phyloP scores from a whole-genome alignment of 2,888 invertebrate genomes.

The Ypsolopha scabrella region DNA sequence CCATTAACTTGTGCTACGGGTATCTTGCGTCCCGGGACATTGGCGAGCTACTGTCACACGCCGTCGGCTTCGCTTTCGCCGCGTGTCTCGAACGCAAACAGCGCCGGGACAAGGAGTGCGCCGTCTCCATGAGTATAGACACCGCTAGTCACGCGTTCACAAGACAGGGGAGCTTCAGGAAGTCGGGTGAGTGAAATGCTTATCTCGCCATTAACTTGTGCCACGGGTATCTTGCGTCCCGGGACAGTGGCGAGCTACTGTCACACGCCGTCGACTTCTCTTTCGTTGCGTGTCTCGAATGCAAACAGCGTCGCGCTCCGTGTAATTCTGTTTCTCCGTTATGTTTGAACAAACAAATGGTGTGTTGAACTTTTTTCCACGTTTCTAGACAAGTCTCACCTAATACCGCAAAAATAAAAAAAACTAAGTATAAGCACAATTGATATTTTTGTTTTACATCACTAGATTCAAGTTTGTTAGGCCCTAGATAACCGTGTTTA shows the following conservation, averaged over 20 bases:
- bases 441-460: too few relatives aligned
- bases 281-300: conserved; percentile 97
- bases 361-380: too few relatives aligned
- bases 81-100: conserved; percentile 98
- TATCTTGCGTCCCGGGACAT: conserved; percentile 96
- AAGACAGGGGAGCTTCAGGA: conserved; percentile 74
- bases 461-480: too few relatives aligned
- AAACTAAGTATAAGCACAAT: too few relatives aligned
- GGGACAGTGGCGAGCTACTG: conserved; percentile 96
- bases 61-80: conserved; percentile 99
- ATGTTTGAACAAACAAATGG: too few relatives aligned
- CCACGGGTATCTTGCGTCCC: conserved; percentile 86
- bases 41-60: conserved; percentile 97
- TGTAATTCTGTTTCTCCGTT: too few relatives aligned
- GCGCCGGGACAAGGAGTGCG: conserved; percentile 95
- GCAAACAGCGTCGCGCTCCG: conserved; percentile 97
- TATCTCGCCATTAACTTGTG: background rate
- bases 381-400: too few relatives aligned
- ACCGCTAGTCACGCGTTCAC: conserved; percentile 92
- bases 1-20: conserved; percentile 88
- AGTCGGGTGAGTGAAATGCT: background rate
- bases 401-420: too few relatives aligned
- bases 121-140: conserved; percentile 93
- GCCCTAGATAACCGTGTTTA: too few relatives aligned
- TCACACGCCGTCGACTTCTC: conserved; percentile 99